phyloP scores from a whole-genome alignment of 64 coral and sea anemone genomes.

The Pocillopora damicornis region DNA sequence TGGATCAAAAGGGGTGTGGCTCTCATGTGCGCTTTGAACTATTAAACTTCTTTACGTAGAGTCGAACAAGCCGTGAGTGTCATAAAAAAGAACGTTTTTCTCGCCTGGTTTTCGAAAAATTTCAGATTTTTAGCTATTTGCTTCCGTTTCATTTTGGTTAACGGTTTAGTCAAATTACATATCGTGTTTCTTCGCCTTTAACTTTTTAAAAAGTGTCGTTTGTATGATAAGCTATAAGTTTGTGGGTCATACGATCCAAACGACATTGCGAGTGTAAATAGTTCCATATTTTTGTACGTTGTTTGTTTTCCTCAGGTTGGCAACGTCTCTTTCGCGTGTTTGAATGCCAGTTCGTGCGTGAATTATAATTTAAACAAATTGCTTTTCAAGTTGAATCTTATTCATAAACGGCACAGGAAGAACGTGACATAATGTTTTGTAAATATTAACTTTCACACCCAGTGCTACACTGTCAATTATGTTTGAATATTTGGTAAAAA shows the following conservation, averaged over 20 bases:
- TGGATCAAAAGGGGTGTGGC: slow-evolving; percentile 99
- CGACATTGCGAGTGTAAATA: background rate
- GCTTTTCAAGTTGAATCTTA: background rate
- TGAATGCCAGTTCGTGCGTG: background rate
- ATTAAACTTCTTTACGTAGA: slow-evolving; percentile 24
- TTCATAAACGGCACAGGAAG: background rate
- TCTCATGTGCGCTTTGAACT: slow-evolving; percentile 97
- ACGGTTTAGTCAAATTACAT: no score
- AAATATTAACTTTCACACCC: slow-evolving; percentile 1
- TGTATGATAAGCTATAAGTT: no score
- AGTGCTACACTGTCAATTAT: slow-evolving; percentile 26
- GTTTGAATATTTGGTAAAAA: background rate
- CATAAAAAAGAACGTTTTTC: background rate
- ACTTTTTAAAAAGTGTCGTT: no score
- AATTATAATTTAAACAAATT: background rate
- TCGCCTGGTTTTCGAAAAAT: no score
- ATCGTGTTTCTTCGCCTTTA: no score
- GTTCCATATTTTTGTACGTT: slow-evolving; percentile 4
- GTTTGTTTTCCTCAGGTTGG: background rate
- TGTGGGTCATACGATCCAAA: no score
- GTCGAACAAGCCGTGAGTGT: background rate
- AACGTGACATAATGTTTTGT: background rate
- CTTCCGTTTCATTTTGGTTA: no score
- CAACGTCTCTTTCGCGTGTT: background rate
- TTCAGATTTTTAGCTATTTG: no score